Base-by-base conservation (phyloP, 1,140 invertebrate genomes). In the Drosophila nannoptera region DNA sequence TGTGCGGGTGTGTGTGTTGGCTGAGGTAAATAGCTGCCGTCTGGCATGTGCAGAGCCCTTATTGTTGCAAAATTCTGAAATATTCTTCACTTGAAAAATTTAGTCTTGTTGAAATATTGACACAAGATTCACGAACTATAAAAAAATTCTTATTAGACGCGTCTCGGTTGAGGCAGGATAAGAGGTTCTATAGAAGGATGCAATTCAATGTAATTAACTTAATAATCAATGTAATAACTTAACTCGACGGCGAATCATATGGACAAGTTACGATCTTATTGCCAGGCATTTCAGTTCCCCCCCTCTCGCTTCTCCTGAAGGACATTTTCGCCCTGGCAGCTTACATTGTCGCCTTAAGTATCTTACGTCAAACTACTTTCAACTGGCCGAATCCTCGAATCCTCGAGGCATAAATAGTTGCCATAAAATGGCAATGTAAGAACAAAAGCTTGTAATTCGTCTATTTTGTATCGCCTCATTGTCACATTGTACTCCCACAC, bases 391-490 rank as follows among this genome's bases (percentile, higher is more conserved):
- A 43, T 43, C 4, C 43, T 5, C 42, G 16, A 43, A 43, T 43
- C 4, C 43, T 5, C 22, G 5, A 31, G 36, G 5, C 22, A 42
- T 55, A 55, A 53, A 46, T 11, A n/a, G 8, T 29, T 46, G 12
- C 35, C 29, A 5, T 16, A 33, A 35, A 50, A 16, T 2, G 9
- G 7, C 12, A 9, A 5, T 35, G 29, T 50, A 50, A 50, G 12
- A n/a, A 12, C 31, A n/a, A 32, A 49, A 49, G 11, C 48, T 12
- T 46, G 48, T 29, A 14, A 38, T 11, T 11, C 22, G 48, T 52
- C 14, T n/a, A 45, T 42, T 55, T 43, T 43, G 22, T 31, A 36
- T 48, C 32, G 7, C 36, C 32, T 35, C 43, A 33, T 36, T 36
- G 56, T 38, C 43, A 42, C 22, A 22, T 1, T 22, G 1, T 22